Evolutionary conservation across 1,140 invertebrate species (phyloP).

Genomic region (Zophobas morio): DNA sequence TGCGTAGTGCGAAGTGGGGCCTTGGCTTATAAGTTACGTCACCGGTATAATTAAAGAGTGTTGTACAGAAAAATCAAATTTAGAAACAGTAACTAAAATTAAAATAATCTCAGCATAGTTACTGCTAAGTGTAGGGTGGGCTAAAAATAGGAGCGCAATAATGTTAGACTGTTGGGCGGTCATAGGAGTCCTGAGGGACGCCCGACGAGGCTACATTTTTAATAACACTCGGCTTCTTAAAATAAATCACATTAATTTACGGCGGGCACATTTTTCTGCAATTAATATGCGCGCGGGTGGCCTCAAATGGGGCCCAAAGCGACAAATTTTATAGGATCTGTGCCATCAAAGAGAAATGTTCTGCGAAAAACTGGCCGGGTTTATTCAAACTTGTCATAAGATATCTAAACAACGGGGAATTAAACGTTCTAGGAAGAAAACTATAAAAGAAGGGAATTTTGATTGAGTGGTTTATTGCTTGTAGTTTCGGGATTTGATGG

Average conservation of each 20-base stretch:
- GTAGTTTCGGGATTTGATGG: too few relatives aligned
- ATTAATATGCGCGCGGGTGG: too few relatives aligned
- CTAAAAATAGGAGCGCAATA: slow-evolving; percentile 42
- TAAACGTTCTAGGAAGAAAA: too few relatives aligned
- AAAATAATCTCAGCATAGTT: slow-evolving; percentile 61
- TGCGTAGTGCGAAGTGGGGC: slow-evolving; percentile 48
- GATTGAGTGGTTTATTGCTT: too few relatives aligned
- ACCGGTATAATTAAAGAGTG: slow-evolving; percentile 59
- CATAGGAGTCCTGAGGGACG: slow-evolving; percentile 5
- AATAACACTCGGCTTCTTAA: background rate
- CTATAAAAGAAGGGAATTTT: too few relatives aligned
- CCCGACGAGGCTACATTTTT: background rate
- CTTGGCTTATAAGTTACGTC: slow-evolving; percentile 56
- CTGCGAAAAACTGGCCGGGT: too few relatives aligned
- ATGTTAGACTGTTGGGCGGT: slow-evolving; percentile 25
- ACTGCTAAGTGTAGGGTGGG: slow-evolving; percentile 47
- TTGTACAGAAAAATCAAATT: slow-evolving; percentile 60
- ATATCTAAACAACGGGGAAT: too few relatives aligned
- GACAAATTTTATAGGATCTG: too few relatives aligned
- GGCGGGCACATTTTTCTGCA: too few relatives aligned
- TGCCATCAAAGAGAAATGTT: too few relatives aligned
- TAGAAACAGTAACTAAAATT: slow-evolving; percentile 62
- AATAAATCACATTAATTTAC: background rate
- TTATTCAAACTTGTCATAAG: too few relatives aligned
- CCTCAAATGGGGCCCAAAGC: too few relatives aligned